Percentiles rank a stretch among this genome's conserved stretches.
These are phyloP conservation scores for Podilymbus podiceps DNA, from an alignment of 2,113 vertebrate species.

Conservation along the genomic window DNA sequence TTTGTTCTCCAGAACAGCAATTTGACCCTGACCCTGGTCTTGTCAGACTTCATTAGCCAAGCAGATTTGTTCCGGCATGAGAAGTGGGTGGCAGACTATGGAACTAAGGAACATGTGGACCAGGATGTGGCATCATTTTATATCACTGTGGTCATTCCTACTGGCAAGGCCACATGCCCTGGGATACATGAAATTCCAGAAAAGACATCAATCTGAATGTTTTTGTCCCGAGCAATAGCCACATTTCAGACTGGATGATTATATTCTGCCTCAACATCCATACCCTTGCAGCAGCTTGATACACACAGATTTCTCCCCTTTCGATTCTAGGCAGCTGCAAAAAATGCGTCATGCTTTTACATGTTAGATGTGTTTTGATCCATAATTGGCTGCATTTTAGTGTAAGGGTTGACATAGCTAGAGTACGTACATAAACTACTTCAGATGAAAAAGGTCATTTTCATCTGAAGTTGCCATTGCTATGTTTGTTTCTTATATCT, in stretches of 20 bases:
- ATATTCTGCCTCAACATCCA: background rate
- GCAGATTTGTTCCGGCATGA: background rate
- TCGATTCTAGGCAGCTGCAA: background rate
- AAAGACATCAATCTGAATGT: background rate
- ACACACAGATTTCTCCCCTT: background rate
- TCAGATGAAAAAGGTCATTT: background rate
- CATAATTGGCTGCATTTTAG: background rate
- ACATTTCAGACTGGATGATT: background rate
- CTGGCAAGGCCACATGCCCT: background rate
- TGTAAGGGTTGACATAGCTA: background rate
- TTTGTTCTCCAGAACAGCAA: background rate
- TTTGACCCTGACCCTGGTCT: background rate
- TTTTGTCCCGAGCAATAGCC: background rate
- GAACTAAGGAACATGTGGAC: background rate
- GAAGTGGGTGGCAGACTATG: background rate
- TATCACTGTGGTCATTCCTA: background rate
- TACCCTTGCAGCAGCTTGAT: background rate
- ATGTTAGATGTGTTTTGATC: background rate
- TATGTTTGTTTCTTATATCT: background rate
- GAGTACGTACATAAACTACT: background rate
- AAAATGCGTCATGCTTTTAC: background rate
- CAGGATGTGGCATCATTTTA: background rate
- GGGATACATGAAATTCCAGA: background rate
- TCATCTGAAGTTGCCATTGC: background rate
- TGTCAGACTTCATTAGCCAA: background rate